Conservation (phyloP, 2,888 invertebrate genomes). For the Homarus gammarus region DNA sequence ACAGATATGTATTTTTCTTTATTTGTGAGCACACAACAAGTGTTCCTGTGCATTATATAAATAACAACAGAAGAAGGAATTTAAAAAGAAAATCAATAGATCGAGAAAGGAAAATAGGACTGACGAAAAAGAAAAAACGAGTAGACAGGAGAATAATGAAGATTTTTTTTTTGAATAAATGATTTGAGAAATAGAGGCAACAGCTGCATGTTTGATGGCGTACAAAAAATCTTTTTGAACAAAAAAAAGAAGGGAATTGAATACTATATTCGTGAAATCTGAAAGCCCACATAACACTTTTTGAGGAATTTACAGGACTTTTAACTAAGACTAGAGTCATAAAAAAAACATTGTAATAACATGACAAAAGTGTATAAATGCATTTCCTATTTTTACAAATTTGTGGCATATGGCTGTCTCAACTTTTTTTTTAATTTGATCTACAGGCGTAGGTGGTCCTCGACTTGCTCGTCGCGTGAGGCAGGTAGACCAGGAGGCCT, state of each 20-base stretch:
- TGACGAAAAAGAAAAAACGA: background rate
- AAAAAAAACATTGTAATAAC: background rate
- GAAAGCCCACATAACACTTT: background rate
- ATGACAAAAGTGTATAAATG: background rate
- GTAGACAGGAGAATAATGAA: background rate
- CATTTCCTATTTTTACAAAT: background rate
- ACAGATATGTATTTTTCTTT: constrained; percentile 8
- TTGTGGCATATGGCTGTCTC: background rate
- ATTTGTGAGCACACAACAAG: constrained; percentile 59
- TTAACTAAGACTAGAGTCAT: background rate
- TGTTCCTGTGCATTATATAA: constrained; percentile 50
- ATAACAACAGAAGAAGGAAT: constrained; percentile 49
- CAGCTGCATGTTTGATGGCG: background rate
- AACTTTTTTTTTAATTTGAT: background rate
- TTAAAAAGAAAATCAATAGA: background rate
- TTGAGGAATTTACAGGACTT: background rate
- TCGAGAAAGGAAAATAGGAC: background rate
- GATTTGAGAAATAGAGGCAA: background rate
- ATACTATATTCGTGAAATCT: background rate
- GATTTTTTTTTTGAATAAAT: too few species aligned
- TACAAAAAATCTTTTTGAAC: background rate
- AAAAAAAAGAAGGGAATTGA: background rate
- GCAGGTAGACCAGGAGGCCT: too few species aligned
- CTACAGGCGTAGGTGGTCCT: background rate
- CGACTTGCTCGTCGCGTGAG: too few species aligned